Conservation (phyloP, 2,113 vertebrate genomes). For the Sprattus sprattus region DNA sequence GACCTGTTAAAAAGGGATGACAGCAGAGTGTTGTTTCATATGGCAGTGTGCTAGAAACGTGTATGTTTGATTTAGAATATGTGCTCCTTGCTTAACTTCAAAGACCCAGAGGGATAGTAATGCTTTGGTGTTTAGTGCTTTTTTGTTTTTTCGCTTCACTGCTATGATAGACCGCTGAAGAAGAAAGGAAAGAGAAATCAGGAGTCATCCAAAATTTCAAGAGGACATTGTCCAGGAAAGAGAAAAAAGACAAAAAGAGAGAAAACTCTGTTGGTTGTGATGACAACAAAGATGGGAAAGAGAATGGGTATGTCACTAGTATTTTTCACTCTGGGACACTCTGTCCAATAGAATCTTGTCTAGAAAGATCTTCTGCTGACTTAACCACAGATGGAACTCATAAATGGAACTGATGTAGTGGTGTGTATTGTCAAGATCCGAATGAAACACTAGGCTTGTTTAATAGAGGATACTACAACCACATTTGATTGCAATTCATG, state of each 20-base stretch:
- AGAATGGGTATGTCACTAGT: constrained; percentile 70
- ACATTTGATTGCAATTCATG: not conserved
- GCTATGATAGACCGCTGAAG: constrained; percentile 40
- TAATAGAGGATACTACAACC: not conserved
- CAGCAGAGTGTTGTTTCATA: not conserved
- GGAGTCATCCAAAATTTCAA: constrained; percentile 90
- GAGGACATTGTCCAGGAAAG: constrained; percentile 90
- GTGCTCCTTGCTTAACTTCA: not conserved
- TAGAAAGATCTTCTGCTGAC: not conserved
- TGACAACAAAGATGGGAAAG: constrained; percentile 65
- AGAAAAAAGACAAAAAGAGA: constrained; percentile 84
- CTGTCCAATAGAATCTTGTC: not conserved
- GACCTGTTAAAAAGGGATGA: not conserved
- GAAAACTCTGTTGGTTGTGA: constrained; percentile 59
- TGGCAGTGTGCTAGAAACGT: not conserved
- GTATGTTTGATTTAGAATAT: not conserved
- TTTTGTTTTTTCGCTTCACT: not conserved
- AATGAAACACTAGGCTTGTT: not conserved
- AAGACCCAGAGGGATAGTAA: not conserved
- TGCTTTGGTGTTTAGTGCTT: not conserved
- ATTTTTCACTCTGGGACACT: not conserved
- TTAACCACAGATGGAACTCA: not conserved
- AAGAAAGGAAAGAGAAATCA: constrained; percentile 83
- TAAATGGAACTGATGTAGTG: not conserved
- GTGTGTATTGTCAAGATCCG: not conserved